Base-by-base conservation (phyloP, 2,113 vertebrate species). In the Callochromis pleurospilus region DNA sequence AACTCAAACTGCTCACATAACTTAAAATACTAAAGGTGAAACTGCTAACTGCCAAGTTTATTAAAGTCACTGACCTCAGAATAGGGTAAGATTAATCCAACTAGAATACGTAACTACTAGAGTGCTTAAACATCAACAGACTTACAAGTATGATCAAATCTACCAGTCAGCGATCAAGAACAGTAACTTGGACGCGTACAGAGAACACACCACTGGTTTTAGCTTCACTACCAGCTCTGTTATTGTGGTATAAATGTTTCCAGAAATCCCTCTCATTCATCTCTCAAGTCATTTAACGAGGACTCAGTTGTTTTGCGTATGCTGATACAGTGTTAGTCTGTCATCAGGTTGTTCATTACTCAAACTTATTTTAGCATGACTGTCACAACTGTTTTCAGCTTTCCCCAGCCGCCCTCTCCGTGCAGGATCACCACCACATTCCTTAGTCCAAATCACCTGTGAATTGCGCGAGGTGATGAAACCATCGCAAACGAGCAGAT, bases 381-480 rank as follows among this genome's bases (percentile, higher is more conserved):
- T 92, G 93, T 95, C 93, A 94, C 92, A 88, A 89, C 88, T 90
- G 80, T 93, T 94, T 94, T 90, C 84, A 88, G 90, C 88, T 94
- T 88, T 89, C 89, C 90, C 88, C 89, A 79, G 82, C 90, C 86
- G 86, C 80, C 85, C 85, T 80, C 87, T 73, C 85, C 79, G 54
- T 65, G 86, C 58, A 8, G 51, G 88, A 94, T 92, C 90, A 92
- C 90, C 54, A 26, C 86, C 68, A 45, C 94, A 95, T 95, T 94
- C 93, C 92, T 86, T 62, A 9, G 55, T 79, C 90, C 92, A 90
- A 86, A 91, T 85, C 86, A 89, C 83, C 80, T 90, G 91, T 88
- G 89, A 94, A 90, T 79, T 80, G 42, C 42, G 62, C 40, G 68
- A 95, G 89, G 92, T 95, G 95, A 95, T 95, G 94, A 96, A 92